Evolutionary conservation across 2,888 invertebrate species (phyloP), one percentile per base, ranked within the genome.

Genomic region (Acrobasis repandana): DNA sequence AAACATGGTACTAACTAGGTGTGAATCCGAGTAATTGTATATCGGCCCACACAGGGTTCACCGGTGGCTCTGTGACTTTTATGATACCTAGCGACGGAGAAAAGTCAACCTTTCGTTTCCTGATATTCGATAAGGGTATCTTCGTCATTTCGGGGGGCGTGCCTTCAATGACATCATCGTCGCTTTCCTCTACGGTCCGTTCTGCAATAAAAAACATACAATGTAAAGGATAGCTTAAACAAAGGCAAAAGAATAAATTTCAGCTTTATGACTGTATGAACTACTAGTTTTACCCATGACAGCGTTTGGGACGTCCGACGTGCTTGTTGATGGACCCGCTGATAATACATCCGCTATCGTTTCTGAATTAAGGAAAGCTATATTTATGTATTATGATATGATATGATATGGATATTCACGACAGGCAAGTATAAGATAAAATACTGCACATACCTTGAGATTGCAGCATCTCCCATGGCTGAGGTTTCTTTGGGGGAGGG

Each of bases 381-480:
- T 47, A 9, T 47, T 15, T 47, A n/a, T n/a, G n/a, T n/a, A n/a
- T n/a, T n/a, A n/a, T n/a, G n/a, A n/a, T n/a, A n/a, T n/a, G n/a
- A n/a, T n/a, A n/a, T 15, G 5, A 47, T 47, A 47, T 47, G 16
- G 47, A 47, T 47, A 47, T 47, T 8, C 47, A 47, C n/a, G 9
- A 47, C 47, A 20, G 16, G 58, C 33, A 33, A n/a, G 34, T 47
- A 47, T 15, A 47, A 47, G 47, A 47, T 47, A 47, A 47, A 47
- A 47, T 47, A 15, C 47, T 47, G 47, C 47, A 47, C 15, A 47
- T 47, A 47, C 54, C 28, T 60, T 60, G 14, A 54, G 60, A 16
- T 18, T 34, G 28, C 54, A 60, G 33, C 34, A 16, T n/a, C 56
- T 34, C 28, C 59, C 59, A 28, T 38, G 43, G 36, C 60, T 47